Evolutionary conservation across 2,888 invertebrate genomes (phyloP), one percentile per base, ranked within the genome.

Genomic region (Rotaria sp.): DNA sequence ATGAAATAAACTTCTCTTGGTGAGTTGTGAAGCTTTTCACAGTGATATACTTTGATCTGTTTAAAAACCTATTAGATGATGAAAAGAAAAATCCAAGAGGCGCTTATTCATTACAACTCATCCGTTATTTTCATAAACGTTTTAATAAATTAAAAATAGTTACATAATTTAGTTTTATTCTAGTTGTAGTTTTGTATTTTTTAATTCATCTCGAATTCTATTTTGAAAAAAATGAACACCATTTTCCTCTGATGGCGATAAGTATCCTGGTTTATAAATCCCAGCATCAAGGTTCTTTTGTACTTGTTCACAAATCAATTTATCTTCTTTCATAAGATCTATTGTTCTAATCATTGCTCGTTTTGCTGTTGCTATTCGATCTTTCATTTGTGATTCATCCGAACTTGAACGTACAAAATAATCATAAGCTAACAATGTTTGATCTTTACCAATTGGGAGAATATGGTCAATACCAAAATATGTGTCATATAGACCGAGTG

Each of bases 211-310:
- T 67, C 67, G 18, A 45, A 80, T 24, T 45, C n/a, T 80, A 15
- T 41, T 45, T 21, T 80, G 80, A 45, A 80, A 80, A 26, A 80
- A 15, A 1, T 41, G 21, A 2, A 80, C 80, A 26, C 80, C 80
- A 45, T 80, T 80, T 45, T 80, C 80, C n/a, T 10, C 45, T n/a
- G 11, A 1, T 1, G 45, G 45, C 15, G 45, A 45, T 45, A 80
- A n/a, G 45, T 80, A 80, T n/a, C 45, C 80, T 45, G 45, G 80
- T 80, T 24, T 80, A n/a, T 80, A 80, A 8, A 80, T n/a, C n/a
- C 80, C 80, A 0, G 45, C 45, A 80, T 80, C n/a, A 26, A 80
- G n/a, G 45, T 80, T 80, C 13, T 11, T 45, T 45, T 80, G 80
- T 11, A 80, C 80, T n/a, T 45, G 80, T n/a, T 80, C 80, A 45